Percentiles rank a stretch among this genome's conserved stretches.
Evolutionary conservation across 2,888 invertebrate species (phyloP).

Genomic region (Sipha maydis): DNA sequence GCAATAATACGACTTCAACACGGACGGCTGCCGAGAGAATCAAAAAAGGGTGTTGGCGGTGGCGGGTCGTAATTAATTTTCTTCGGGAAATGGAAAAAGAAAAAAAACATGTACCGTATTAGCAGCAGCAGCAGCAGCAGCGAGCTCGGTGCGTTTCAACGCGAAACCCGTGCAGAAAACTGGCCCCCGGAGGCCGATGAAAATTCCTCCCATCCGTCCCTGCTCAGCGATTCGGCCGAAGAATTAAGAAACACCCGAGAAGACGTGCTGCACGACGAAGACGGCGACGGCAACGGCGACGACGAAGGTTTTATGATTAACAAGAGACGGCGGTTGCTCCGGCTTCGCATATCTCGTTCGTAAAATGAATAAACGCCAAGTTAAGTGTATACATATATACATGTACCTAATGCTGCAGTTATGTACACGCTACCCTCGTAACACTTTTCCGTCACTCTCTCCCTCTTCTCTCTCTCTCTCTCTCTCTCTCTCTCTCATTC

Average conservation of each 20-base stretch:
- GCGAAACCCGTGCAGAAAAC: constrained; percentile 50
- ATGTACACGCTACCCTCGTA: neutral
- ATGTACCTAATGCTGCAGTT: neutral
- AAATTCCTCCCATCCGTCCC: neutral
- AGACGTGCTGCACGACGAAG: neutral
- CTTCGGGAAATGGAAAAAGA: constrained; percentile 17
- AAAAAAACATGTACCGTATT: neutral
- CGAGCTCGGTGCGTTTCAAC: neutral
- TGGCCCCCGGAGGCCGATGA: constrained; percentile 57
- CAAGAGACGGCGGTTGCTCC: constrained; percentile 2
- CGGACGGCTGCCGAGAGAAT: neutral
- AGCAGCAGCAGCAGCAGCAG: too few species aligned
- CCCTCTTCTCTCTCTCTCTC: too few species aligned
- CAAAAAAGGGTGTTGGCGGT: constrained; percentile 16
- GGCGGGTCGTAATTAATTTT: constrained; percentile 54
- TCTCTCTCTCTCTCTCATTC: too few species aligned
- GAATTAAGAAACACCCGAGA: constrained; percentile 18
- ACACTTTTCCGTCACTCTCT: constrained; percentile 7
- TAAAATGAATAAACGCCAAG: neutral
- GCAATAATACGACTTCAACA: neutral
- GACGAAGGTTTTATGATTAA: constrained; percentile 53
- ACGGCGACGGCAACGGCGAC: neutral
- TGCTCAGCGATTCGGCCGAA: neutral
- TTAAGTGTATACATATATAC: neutral
- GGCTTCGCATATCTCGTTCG: neutral